phyloP scores from a whole-genome alignment of 2,888 invertebrate species.

The Mythimna pallens region DNA sequence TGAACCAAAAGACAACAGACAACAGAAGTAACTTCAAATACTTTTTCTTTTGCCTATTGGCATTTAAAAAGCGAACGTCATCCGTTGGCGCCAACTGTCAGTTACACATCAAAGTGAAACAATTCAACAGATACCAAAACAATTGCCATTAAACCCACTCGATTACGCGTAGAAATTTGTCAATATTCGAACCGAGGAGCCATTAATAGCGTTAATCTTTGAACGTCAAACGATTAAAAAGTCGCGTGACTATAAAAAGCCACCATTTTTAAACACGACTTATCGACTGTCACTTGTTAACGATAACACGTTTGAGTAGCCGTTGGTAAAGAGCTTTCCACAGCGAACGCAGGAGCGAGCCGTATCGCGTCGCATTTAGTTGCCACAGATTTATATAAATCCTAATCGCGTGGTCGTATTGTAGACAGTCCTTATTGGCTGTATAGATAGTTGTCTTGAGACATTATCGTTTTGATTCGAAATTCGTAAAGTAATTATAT shows the following conservation, averaged over 20 bases:
- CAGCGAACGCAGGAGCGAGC: conserved; percentile 28
- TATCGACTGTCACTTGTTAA: conserved; percentile 80
- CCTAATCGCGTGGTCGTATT: conserved; percentile 36
- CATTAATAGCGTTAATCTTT: conserved; percentile 84
- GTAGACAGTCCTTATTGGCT: conserved; percentile 38
- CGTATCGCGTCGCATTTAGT: conserved; percentile 34
- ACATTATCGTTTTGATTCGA: conserved; percentile 41
- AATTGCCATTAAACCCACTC: conserved; percentile 77
- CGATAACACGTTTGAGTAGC: conserved; percentile 65
- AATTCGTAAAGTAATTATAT: conserved; percentile 47
- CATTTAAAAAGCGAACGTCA: conserved; percentile 39
- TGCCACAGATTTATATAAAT: conserved; percentile 23
- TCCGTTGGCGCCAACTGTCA: conserved; percentile 53
- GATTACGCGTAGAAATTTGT: conserved; percentile 84
- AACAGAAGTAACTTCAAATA: neutral
- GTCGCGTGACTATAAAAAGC: conserved; percentile 86
- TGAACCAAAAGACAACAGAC: conserved; percentile 3
- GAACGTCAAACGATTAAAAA: conserved; percentile 84
- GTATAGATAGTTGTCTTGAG: conserved; percentile 37
- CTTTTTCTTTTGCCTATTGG: conserved; percentile 12
- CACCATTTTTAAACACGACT: conserved; percentile 84
- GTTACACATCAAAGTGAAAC: conserved; percentile 64
- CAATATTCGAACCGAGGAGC: conserved; percentile 81
- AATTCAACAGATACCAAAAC: conserved; percentile 72
- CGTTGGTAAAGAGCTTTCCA: conserved; percentile 64